phyloP scores from a whole-genome alignment of 2,888 invertebrate species.

The Melinaea marsaeus region DNA sequence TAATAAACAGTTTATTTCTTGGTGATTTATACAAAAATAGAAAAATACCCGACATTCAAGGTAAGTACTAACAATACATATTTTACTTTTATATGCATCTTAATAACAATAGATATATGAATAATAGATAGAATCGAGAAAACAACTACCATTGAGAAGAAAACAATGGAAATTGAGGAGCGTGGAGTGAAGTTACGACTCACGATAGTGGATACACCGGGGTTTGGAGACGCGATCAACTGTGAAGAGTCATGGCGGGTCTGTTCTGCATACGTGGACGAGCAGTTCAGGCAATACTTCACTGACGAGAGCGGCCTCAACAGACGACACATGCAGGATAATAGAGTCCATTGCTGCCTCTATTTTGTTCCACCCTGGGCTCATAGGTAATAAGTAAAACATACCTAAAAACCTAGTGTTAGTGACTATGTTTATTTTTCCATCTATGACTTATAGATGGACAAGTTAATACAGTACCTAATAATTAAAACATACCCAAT shows the following conservation, averaged over 20 bases:
- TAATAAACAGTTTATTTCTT: slow-evolving; percentile 95
- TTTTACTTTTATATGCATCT: background rate
- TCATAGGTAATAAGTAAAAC: slow-evolving; percentile 84
- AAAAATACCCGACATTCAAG: slow-evolving; percentile 83
- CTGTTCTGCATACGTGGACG: slow-evolving; percentile 94
- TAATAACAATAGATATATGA: too few relatives aligned
- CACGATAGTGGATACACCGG: slow-evolving; percentile 97
- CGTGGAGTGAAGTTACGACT: slow-evolving; percentile 92
- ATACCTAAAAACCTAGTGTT: too few relatives aligned
- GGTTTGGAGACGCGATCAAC: slow-evolving; percentile 95
- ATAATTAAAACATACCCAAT: too few relatives aligned
- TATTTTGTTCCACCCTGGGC: slow-evolving; percentile 98
- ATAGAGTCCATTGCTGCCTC: slow-evolving; percentile 96
- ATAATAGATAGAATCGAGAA: slow-evolving; percentile 80
- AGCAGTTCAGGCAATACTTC: slow-evolving; percentile 90
- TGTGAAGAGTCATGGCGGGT: slow-evolving; percentile 96
- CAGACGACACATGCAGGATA: slow-evolving; percentile 95
- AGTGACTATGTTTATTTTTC: too few relatives aligned
- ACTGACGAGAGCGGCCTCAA: slow-evolving; percentile 97
- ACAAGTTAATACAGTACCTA: too few relatives aligned
- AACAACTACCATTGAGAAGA: slow-evolving; percentile 84
- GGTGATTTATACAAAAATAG: slow-evolving; percentile 95
- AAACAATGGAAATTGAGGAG: slow-evolving; percentile 96
- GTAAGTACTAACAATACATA: slow-evolving; percentile 52
- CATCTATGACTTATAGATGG: too few relatives aligned